A percentile compares a stretch with the other conserved stretches of the same genome.
Evolutionary conservation across 2,797 vertebrate species (phyloP).

Genomic region (Rallus crepitans): DNA sequence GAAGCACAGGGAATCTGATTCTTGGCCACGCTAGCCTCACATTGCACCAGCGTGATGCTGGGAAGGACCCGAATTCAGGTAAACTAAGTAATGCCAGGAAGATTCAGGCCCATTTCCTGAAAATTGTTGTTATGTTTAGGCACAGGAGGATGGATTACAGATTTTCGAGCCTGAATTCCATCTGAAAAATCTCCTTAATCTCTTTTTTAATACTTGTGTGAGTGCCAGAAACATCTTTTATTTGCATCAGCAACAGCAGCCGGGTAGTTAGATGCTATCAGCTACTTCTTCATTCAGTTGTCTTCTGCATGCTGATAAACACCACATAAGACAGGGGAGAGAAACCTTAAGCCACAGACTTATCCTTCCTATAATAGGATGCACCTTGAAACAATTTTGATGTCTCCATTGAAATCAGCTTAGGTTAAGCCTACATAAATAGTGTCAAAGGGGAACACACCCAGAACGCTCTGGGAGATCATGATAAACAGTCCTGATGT

Average conservation of each 20-base stretch:
- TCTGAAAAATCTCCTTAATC: conserved; percentile 48
- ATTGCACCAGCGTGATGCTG: rapidly evolving
- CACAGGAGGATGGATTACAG: conserved; percentile 6
- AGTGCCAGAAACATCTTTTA: conserved; percentile 22
- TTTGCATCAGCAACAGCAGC: conserved; percentile 51
- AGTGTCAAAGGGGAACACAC: conserved; percentile 71
- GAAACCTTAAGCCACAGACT: conserved; percentile 53
- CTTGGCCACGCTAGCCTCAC: neutral
- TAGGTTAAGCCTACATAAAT: conserved; percentile 71
- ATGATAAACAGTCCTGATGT: conserved; percentile 76
- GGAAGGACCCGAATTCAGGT: neutral
- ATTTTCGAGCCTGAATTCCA: conserved; percentile 27
- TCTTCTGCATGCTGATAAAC: conserved; percentile 57
- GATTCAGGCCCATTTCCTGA: neutral
- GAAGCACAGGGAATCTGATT: neutral
- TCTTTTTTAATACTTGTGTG: conserved; percentile 36
- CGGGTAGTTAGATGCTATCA: conserved; percentile 46
- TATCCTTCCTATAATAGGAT: conserved; percentile 17
- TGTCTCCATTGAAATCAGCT: conserved; percentile 72
- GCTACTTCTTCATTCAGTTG: conserved; percentile 60
- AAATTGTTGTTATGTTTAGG: neutral
- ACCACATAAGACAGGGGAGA: conserved; percentile 11
- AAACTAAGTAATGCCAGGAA: neutral
- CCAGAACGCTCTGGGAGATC: conserved; percentile 71
- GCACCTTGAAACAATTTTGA: conserved; percentile 76